A percentile compares a stretch with the other conserved stretches of the same genome.
Conservation (phyloP, 2,888 invertebrate species). For the Orchestes rusci region DNA sequence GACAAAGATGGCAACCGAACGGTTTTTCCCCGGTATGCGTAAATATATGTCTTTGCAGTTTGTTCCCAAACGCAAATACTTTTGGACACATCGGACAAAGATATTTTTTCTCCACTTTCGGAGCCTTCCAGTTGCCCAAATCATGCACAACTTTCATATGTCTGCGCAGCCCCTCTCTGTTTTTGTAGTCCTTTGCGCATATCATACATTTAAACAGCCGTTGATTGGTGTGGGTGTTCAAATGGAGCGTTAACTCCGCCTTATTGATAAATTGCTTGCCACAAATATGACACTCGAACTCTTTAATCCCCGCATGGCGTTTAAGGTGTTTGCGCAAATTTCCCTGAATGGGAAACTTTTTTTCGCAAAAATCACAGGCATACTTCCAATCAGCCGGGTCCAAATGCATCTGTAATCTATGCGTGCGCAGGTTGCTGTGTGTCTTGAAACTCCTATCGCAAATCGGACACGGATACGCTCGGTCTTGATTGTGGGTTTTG, state of each 20-base stretch:
- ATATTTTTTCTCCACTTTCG: conserved; percentile 37
- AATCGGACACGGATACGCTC: conserved; percentile 31
- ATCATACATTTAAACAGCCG: conserved; percentile 29
- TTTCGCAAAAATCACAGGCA: conserved; percentile 29
- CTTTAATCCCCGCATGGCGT: conserved; percentile 37
- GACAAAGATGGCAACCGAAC: conserved; percentile 31
- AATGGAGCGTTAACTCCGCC: conserved; percentile 29
- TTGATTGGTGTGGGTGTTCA: conserved; percentile 33
- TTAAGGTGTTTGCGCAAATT: conserved; percentile 31
- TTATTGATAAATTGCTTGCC: conserved; percentile 40
- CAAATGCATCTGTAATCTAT: conserved; percentile 33
- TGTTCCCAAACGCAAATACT: conserved; percentile 31
- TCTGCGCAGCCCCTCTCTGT: conserved; percentile 29
- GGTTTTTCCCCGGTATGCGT: conserved; percentile 34
- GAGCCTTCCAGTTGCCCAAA: conserved; percentile 28
- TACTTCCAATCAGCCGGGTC: conserved; percentile 34
- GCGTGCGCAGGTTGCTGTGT: conserved; percentile 31
- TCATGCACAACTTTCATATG: conserved; percentile 33
- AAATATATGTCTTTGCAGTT: conserved; percentile 32
- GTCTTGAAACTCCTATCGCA: conserved; percentile 34
- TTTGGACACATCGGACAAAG: conserved; percentile 32
- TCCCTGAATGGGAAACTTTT: conserved; percentile 33
- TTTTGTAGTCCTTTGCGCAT: conserved; percentile 33
- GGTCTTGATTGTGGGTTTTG: conserved; percentile 31
- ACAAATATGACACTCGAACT: conserved; percentile 33